Base-by-base conservation (phyloP, 2,888 invertebrate genomes). In the Platerodrilus igneus region DNA sequence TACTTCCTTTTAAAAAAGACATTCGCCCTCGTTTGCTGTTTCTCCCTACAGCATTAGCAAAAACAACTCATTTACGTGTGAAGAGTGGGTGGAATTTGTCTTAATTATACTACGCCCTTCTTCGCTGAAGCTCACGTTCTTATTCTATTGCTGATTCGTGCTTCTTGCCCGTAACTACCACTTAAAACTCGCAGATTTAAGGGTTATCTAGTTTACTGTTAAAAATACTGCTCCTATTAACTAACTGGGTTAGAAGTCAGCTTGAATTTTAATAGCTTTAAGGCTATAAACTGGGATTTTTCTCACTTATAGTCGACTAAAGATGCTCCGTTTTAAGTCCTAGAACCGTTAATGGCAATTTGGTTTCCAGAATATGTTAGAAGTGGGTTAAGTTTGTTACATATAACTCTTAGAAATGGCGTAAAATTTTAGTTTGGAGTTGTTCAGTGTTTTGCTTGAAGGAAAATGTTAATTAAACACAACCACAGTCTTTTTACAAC, bases 1-100 rank as follows among this genome's bases (percentile, higher is more conserved):
- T 39, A 39, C 36, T 17, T 23, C 26, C 30, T 15, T 25, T 31
- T 36, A 18, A 31, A 17, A 22, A 41, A 35, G 32, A 41, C 31
- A 37, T n/a, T 27, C 45, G 31, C 33, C 23, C 21, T 11, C 38
- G 41, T 35, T 33, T 31, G 33, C 41, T 31, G 31, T 35, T 41
- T 37, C 23, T 31, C 25, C 41, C 34, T 34, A 25, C 35, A 35
- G 39, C 47, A 50, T 47, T 47, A 45, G 43, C 50, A 50, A 47
- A 50, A 50, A 50, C 47, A 47, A 47, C 45, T 47, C 47, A 50
- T 50, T 50, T 47, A 43, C 45, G 50, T 45, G 45, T 50, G 45
- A 36, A n/a, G n/a, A n/a, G n/a, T n/a, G n/a, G n/a, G 41, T 47
- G 41, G 43, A 45, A 50, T 50, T 50, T 45, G 50, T 50, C 50